Conservation (phyloP, 2,888 invertebrate species). For the Ctenicera cuprea region DNA sequence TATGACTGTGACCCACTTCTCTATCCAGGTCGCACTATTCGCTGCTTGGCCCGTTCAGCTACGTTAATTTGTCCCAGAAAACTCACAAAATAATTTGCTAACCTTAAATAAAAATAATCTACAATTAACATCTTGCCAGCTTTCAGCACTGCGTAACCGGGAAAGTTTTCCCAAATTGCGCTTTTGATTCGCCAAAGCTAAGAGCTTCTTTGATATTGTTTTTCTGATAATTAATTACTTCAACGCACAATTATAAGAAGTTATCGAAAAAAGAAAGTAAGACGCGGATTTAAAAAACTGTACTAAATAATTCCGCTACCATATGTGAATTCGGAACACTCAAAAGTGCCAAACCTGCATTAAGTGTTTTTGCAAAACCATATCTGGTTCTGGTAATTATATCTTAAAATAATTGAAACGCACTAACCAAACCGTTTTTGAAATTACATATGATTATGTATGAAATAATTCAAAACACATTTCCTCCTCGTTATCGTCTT, state of each 20-base stretch:
- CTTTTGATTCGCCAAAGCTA: no score
- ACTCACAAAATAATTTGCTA: conserved; percentile 56
- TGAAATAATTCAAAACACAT: background rate
- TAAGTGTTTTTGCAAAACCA: background rate
- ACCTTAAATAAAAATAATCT: conserved; percentile 46
- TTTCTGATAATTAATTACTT: background rate
- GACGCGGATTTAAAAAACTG: conserved; percentile 11
- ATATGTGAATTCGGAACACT: conserved; percentile 13
- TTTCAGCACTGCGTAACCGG: background rate
- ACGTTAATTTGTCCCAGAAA: conserved; percentile 68
- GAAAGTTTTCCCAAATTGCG: background rate
- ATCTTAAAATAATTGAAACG: no score
- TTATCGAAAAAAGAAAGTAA: conserved; percentile 40
- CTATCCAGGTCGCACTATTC: conserved; percentile 70
- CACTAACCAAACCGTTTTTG: no score
- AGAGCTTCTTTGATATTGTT: background rate
- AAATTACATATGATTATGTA: no score
- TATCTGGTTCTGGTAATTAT: background rate
- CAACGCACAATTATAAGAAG: background rate
- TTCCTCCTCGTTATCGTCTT: conserved; percentile 13
- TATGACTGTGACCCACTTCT: conserved; percentile 71
- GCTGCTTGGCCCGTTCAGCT: conserved; percentile 67
- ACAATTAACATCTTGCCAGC: conserved; percentile 17
- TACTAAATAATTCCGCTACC: conserved; percentile 14
- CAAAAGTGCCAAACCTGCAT: background rate